Base-by-base conservation (phyloP, 35 echinoderm and acorn worm species). In the Heliocidaris erythrogramma region DNA sequence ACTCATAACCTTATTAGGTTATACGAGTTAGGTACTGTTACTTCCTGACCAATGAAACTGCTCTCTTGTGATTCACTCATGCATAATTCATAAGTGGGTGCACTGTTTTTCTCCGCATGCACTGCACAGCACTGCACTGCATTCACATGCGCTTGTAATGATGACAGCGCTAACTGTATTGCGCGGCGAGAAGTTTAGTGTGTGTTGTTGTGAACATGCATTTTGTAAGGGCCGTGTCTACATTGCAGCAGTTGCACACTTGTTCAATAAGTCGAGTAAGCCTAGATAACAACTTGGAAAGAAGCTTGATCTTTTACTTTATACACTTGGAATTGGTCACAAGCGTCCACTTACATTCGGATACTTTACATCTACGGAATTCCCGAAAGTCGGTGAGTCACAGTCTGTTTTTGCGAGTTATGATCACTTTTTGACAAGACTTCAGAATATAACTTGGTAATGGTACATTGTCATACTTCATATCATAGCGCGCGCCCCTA, bases 1-100 rank as follows among this genome's bases (percentile, higher is more conserved):
- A 78, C 65, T 78, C 65, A 78, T 78, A 78, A 27, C 65, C 65
- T 78, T 78, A 78, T 78, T 78, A 78, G 65, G 65, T 78, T 4
- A 78, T 78, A n/a, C n/a, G 65, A 78, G 65, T 78, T 78, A n/a
- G 65, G 10, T 48, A 89, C 42, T 32, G 31, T 89, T 89, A 89
- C 87, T 89, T 89, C 31, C 24, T 48, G 87, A 9, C 87, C 87
- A 89, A 89, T 89, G 11, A 89, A 32, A 89, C 31, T 32, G 18
- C 87, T 21, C 87, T 16, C 14, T 48, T 89, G 30, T 89, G 87
- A 89, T 89, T 89, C 87, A 89, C 14, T 89, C 87, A 89, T 89
- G 87, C 31, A 89, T 89, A 89, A 60, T 89, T 89, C 87, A 89
- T 89, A 47, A 17, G 47, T 89, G 87, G 87, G 87, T 89, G 87